Percentiles rank a stretch among this genome's conserved stretches.
Evolutionary conservation across 2,888 invertebrate genomes (phyloP).

Genomic region (Cordilura impudica): DNA sequence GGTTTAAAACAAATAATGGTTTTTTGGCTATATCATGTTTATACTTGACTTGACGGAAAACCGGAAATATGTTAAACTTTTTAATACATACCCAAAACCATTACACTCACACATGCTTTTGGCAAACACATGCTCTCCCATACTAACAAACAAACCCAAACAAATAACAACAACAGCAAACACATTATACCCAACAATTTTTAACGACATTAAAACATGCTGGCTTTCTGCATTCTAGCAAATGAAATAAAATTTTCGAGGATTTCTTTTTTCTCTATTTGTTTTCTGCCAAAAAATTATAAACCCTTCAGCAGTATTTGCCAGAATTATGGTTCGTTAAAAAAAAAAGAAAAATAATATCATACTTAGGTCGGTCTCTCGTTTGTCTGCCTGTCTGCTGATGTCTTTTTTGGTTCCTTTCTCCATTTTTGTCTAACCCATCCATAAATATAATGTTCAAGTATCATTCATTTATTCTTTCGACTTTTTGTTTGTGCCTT

Average conservation of each 20-base stretch:
- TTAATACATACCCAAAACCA: conserved; percentile 26
- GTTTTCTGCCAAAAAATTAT: too few species aligned
- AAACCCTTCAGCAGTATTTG: too few species aligned
- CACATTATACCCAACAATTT: not conserved
- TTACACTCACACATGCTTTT: not conserved
- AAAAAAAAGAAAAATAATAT: too few species aligned
- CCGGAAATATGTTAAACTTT: conserved; percentile 49
- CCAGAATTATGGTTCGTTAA: too few species aligned
- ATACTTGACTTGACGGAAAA: conserved; percentile 48
- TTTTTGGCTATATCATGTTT: conserved; percentile 25
- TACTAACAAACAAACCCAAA: too few species aligned
- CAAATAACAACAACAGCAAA: not conserved
- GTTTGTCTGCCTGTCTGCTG: too few species aligned
- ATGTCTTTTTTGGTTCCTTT: too few species aligned
- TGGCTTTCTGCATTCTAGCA: conserved; percentile 12
- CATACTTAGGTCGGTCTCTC: too few species aligned
- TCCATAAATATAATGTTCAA: too few species aligned
- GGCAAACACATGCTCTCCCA: not conserved
- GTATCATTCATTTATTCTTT: too few species aligned
- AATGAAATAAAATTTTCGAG: conserved; percentile 21
- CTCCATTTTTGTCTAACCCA: too few species aligned
- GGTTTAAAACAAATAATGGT: not conserved
- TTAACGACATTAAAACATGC: conserved; percentile 17
- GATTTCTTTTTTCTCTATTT: not conserved
- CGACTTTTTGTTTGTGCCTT: too few species aligned